phyloP scores from a whole-genome alignment of 2,113 vertebrate species.

The Chinchilla lanigera region DNA sequence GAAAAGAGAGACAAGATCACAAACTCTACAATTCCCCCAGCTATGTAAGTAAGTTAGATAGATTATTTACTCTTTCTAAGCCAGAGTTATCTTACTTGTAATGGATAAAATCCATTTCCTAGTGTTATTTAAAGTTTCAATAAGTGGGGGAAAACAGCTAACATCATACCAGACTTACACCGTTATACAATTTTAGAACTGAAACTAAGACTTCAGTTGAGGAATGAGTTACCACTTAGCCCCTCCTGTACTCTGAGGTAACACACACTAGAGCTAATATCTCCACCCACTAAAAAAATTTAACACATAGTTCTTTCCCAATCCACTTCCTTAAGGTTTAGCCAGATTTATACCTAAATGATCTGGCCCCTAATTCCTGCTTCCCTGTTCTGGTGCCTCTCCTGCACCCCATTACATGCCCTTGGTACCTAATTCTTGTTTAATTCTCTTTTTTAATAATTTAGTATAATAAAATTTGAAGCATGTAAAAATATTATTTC shows the following conservation, averaged over 20 bases:
- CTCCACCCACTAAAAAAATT: not conserved
- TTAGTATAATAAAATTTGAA: not conserved
- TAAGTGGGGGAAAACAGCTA: not conserved
- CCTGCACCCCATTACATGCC: not conserved
- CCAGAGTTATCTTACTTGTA: not conserved
- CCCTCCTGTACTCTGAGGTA: not conserved
- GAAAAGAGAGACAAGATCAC: not conserved
- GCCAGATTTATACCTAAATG: not conserved
- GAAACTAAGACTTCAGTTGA: not conserved
- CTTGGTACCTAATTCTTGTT: not conserved
- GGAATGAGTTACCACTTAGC: not conserved
- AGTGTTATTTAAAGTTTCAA: not conserved
- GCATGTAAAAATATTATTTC: not conserved
- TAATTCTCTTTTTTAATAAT: not conserved
- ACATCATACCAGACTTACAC: not conserved
- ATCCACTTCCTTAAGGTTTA: not conserved
- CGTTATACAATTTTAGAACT: constrained; percentile 12
- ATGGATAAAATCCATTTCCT: not conserved
- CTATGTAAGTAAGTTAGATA: not conserved
- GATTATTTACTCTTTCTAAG: not conserved
- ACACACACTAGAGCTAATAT: not conserved
- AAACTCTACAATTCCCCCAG: not conserved
- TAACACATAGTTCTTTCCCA: not conserved
- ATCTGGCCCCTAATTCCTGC: not conserved
- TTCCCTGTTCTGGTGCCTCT: not conserved